Percentiles rank a stretch among this genome's conserved stretches.
Evolutionary conservation across 1,140 invertebrate species (phyloP).

Genomic region (Hydropsyche tenuis): DNA sequence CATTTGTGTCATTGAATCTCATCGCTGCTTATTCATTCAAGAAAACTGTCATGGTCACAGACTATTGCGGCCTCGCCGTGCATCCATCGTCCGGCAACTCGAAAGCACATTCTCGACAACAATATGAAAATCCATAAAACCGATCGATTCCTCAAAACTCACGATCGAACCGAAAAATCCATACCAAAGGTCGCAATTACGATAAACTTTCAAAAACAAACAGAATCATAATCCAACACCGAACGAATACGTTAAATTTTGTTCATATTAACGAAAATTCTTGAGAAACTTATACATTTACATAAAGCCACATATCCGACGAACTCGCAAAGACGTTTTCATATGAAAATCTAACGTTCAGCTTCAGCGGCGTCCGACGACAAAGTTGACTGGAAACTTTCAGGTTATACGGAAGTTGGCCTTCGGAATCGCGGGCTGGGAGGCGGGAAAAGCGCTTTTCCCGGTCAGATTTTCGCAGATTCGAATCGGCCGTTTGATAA

Average conservation of each 20-base stretch:
- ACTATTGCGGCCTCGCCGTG: not conserved
- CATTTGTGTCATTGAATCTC: slow-evolving; percentile 26
- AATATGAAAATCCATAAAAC: too few species aligned
- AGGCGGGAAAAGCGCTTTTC: not conserved
- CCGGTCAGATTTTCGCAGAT: not conserved
- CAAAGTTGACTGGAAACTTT: slow-evolving; percentile 12
- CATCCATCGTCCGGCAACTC: not conserved
- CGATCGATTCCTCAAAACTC: too few species aligned
- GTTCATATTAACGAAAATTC: too few species aligned
- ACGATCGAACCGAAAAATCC: too few species aligned
- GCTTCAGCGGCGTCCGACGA: not conserved
- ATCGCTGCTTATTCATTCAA: slow-evolving; percentile 15
- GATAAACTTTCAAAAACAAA: too few species aligned
- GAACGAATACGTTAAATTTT: too few species aligned
- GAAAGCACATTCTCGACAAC: not conserved
- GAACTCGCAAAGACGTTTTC: too few species aligned
- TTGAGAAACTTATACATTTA: too few species aligned
- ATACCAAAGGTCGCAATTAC: too few species aligned
- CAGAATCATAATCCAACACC: too few species aligned
- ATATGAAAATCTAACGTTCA: not conserved
- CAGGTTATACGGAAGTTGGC: not conserved
- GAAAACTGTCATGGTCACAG: slow-evolving; percentile 26
- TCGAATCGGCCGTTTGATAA: slow-evolving; percentile 14
- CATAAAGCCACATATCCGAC: too few species aligned
- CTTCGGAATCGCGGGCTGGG: not conserved